Evolutionary conservation across 2,888 invertebrate species (phyloP).

Genomic region (Scaptomyza reducta): DNA sequence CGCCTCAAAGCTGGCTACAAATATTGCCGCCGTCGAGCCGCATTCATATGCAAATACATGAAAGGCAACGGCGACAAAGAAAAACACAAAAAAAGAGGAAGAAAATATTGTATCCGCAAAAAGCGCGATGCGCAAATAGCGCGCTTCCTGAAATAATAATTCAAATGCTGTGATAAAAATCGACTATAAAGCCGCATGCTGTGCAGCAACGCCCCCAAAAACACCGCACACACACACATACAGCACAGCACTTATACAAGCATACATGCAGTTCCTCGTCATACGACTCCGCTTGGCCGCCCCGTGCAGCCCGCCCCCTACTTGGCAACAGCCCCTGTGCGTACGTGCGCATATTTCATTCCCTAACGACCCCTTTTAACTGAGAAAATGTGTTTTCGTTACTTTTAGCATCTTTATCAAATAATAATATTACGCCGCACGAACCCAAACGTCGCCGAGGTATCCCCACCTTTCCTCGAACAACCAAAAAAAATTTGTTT

Average conservation of each 20-base stretch:
- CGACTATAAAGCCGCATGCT: constrained; percentile 75
- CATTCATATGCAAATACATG: constrained; percentile 79
- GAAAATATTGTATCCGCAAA: constrained; percentile 71
- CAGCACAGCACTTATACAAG: constrained; percentile 24
- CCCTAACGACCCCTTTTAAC: constrained; percentile 83
- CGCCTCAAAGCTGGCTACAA: constrained; percentile 58
- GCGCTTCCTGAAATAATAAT: constrained; percentile 83
- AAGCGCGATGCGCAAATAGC: constrained; percentile 82
- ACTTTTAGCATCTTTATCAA: constrained; percentile 83
- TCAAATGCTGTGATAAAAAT: constrained; percentile 82
- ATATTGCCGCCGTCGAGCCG: constrained; percentile 63
- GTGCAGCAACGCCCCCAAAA: constrained; percentile 60
- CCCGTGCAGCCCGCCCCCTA: constrained; percentile 5
- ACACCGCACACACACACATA: constrained; percentile 25
- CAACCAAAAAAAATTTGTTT: constrained; percentile 59
- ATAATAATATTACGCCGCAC: constrained; percentile 82
- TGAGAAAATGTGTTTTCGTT: constrained; percentile 83
- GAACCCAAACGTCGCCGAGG: constrained; percentile 74
- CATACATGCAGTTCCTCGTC: constrained; percentile 53
- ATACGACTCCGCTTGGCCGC: constrained; percentile 13
- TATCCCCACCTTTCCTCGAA: constrained; percentile 28
- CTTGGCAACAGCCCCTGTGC: constrained; percentile 65
- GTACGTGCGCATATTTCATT: constrained; percentile 83
- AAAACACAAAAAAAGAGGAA: constrained; percentile 10
- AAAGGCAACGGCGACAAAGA: constrained; percentile 54